Evolutionary conservation across 2,797 vertebrate genomes (phyloP), one percentile per base, ranked within the genome.

Genomic region (Cyclopterus lumpus): DNA sequence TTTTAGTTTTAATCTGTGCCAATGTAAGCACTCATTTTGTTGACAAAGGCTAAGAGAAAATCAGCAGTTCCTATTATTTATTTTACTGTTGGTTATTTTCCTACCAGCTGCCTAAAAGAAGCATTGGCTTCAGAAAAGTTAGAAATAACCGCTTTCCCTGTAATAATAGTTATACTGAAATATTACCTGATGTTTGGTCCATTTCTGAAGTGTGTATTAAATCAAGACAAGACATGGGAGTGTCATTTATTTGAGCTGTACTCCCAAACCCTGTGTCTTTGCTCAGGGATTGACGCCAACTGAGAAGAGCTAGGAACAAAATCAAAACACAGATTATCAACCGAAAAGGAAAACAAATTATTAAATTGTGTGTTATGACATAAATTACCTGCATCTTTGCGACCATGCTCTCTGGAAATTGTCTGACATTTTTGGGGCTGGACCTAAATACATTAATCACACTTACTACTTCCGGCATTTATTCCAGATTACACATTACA

Each of bases 251-350:
- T 32, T 67, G 88, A 63, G 66, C 85, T 65, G 83, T 88, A 54
- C 91, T 92, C 40, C 91, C 90, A 36, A 95, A 71, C 16, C 92
- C 92, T 2, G 91, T 92, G 83, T 94, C 94, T 88, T 91, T 94
- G 72, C 91, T 92, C 30, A 70, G 49, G 71, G 87, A 91, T 0
- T 73, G 83, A 78, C 77, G 91, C 75, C 82, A 69, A 40, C 64
- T 79, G 14, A 93, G 75, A 77, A 36, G 42, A 70, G 38, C 93
- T 95, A 28, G 1, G 62, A 67, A 69, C 30, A 44, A 57, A 28
- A 70, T 54, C 0, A 20, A 58, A 58, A 58, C 6, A 70, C 5
- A 30, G 6, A 75, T 73, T n/a, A 64, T 57, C 14, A 64, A 1
- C 14, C 49, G 11, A 77, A 34, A 59, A 46, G 15, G 20, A 40